Base-by-base conservation (phyloP, 2,797 vertebrate species). In the Danio choprae region DNA sequence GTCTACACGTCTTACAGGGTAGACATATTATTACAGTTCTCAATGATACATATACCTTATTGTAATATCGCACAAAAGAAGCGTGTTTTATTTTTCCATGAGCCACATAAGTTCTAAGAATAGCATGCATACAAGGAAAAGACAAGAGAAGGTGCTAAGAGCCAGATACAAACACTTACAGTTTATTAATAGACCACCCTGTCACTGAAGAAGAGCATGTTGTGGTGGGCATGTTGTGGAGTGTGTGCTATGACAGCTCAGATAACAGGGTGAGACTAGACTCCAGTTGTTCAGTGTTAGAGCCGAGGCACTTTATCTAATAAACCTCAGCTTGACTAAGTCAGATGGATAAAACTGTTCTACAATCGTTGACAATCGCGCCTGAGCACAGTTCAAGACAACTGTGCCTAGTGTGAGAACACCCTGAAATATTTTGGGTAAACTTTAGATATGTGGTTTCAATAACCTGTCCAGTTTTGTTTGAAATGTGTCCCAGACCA, bases 61-160 rank as follows among this genome's bases (percentile, higher is more conserved):
- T 40, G 48, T 22, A 72, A 58, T 71, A 41, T 58, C 12, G 12
- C 10, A 58, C 38, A 16, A 3, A 20, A 65, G 18, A 29, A 6
- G 10, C 41, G 1, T 1, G 0, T 43, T 65, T 53, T 48, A 48
- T 46, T 5, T 38, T 9, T 59, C 1, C 8, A 73, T 0, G 10
- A 60, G 43, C 1, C 55, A 59, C 20, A 74, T 29, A 58, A 16
- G 80, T 16, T 36, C n/a, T 40, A 41, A 22, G 48, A 38, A 40
- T 65, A 60, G 44, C 13, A 29, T 29, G 29, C 29, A 1, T 15
- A 29, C 9, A 18, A 20, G 41, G 72, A 82, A 22, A 46, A 51
- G 77, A 64, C 60, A 83, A 71, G 80, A 71, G 36, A 87, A 86
- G 85, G 86, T 91, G 89, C 81, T 81, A 18, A 76, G 38, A 69